Evolutionary conservation across 2,888 invertebrate genomes (phyloP).

Genomic region (Chirona hameri): DNA sequence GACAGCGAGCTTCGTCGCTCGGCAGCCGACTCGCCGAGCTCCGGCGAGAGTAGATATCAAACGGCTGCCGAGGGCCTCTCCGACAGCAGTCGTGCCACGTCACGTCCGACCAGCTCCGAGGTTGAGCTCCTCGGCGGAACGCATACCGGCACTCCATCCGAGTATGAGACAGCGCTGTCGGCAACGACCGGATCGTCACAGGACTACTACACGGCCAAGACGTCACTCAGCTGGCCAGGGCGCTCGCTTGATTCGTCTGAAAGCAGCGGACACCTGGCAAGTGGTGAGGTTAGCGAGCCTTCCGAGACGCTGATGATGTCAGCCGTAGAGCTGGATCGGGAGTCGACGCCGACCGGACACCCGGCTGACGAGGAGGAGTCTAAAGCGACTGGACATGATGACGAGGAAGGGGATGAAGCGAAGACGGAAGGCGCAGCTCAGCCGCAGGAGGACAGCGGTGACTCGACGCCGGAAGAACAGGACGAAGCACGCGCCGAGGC

Average conservation of each 20-base stretch:
- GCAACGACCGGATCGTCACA: constrained; percentile 76
- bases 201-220: constrained; percentile 80
- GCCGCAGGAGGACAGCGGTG: not conserved
- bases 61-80: constrained; percentile 70
- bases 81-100: constrained; percentile 54
- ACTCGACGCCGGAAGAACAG: not conserved
- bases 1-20: not conserved
- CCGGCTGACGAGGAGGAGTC: constrained; percentile 29
- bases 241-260: constrained; percentile 77
- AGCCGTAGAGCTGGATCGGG: constrained; percentile 72
- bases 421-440: not conserved
- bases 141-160: constrained; percentile 54
- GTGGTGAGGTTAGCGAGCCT: constrained; percentile 79
- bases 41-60: constrained; percentile 83
- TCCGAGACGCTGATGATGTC: constrained; percentile 92
- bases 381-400: too few relatives aligned
- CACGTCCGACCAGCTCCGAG: constrained; percentile 81
- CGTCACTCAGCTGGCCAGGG: constrained; percentile 83
- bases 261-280: constrained; percentile 81
- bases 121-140: constrained; percentile 67
- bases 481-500: not conserved
- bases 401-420: not conserved
- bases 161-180: constrained; percentile 79
- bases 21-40: constrained; percentile 53
- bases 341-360: constrained; percentile 51